A percentile compares a stretch with the other conserved stretches of the same genome.
phyloP scores from a whole-genome alignment of 2,113 vertebrate species.

The Pterophyllum scalare region DNA sequence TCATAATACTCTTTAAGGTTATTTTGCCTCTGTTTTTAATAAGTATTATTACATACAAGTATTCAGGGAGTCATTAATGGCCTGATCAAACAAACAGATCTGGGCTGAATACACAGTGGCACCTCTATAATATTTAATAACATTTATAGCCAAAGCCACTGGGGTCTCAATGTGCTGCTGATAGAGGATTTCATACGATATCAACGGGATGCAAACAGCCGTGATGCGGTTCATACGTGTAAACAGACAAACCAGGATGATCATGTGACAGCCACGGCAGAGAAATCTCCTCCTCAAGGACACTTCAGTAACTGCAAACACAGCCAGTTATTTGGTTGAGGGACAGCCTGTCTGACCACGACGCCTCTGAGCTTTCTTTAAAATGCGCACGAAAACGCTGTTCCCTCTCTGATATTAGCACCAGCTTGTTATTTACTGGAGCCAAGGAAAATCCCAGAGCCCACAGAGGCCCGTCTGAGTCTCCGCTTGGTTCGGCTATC shows the following conservation, averaged over 20 bases:
- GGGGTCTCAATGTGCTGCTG: background rate
- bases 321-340: constrained; percentile 27
- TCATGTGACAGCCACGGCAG: background rate
- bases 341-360: constrained; percentile 30
- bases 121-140: background rate
- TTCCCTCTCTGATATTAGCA: constrained; percentile 52
- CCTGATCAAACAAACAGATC: too few species aligned
- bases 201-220: too few species aligned
- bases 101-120: too few species aligned
- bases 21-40: too few species aligned
- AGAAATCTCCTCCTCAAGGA: constrained; percentile 18
- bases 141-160: background rate
- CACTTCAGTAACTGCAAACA: constrained; percentile 20
- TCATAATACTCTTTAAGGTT: too few species aligned
- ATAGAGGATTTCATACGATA: background rate
- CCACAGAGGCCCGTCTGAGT: constrained; percentile 30
- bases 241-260: background rate
- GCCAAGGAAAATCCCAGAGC: constrained; percentile 50
- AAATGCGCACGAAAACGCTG: constrained; percentile 21
- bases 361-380: constrained; percentile 28
- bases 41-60: too few species aligned
- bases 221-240: accelerated
- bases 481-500: constrained; percentile 47
- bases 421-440: constrained; percentile 60
- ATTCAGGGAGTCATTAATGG: too few species aligned